Conservation (phyloP, 2,797 vertebrate species). For the Syngnathus rostellatus region DNA sequence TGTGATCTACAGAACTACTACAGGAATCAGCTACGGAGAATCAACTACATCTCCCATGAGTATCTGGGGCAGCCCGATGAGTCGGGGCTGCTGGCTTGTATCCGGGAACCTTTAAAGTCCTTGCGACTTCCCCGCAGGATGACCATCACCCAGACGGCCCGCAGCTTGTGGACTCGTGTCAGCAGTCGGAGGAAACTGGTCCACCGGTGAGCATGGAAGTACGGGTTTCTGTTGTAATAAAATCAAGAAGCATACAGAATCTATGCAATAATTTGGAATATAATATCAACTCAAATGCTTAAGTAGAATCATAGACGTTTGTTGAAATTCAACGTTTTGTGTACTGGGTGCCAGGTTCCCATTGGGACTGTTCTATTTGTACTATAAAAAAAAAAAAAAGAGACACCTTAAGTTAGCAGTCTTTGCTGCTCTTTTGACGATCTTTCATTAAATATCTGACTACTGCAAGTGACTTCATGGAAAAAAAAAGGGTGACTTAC, state of each 20-base stretch:
- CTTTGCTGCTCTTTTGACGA: no score
- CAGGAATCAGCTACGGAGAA: constrained; percentile 62
- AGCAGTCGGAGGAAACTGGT: constrained; percentile 58
- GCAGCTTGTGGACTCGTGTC: constrained; percentile 66
- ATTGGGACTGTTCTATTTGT: no score
- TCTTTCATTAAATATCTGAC: no score
- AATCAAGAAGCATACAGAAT: not conserved
- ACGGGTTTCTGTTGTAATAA: not conserved
- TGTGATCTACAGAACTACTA: constrained; percentile 64
- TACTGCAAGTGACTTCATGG: no score
- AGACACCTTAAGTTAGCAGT: no score
- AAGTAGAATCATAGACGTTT: no score
- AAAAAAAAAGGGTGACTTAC: no score
- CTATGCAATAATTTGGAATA: not conserved
- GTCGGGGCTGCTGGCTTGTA: constrained; percentile 58
- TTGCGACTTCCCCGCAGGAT: constrained; percentile 49
- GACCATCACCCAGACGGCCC: constrained; percentile 48
- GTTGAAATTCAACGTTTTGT: no score
- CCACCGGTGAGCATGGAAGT: constrained; percentile 20
- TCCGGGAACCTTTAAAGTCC: constrained; percentile 61
- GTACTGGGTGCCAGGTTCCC: no score
- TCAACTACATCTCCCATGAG: constrained; percentile 69
- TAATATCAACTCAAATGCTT: not conserved
- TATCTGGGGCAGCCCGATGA: constrained; percentile 48
- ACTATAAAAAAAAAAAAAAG: no score